A percentile compares a stretch with the other conserved stretches of the same genome.
Evolutionary conservation across 2,888 invertebrate genomes (phyloP).

Genomic region (Parnassius apollo): DNA sequence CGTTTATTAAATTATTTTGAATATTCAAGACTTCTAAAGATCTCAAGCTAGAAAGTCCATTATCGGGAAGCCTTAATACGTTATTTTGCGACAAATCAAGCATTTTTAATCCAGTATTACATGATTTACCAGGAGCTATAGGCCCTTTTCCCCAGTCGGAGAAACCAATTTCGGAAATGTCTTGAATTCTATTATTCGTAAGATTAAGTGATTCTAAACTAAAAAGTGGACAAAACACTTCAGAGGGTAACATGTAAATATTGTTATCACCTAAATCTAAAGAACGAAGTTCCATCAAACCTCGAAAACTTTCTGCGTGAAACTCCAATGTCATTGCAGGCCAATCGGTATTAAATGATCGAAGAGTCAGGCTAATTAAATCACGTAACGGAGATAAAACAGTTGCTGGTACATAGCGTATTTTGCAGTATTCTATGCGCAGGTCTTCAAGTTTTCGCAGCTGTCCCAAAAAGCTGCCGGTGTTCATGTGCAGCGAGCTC

Average conservation of each 20-base stretch:
- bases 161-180: conserved; percentile 88
- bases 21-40: conserved; percentile 86
- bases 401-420: conserved; percentile 86
- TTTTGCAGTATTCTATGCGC: conserved; percentile 89
- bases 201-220: conserved; percentile 86
- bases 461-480: conserved; percentile 82
- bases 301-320: conserved; percentile 86
- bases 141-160: conserved; percentile 87
- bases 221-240: conserved; percentile 87
- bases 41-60: conserved; percentile 85
- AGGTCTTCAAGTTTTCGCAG: conserved; percentile 86
- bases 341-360: conserved; percentile 90
- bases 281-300: conserved; percentile 84
- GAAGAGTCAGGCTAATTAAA: conserved; percentile 84
- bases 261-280: conserved; percentile 89
- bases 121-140: conserved; percentile 84
- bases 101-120: conserved; percentile 85
- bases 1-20: conserved; percentile 88
- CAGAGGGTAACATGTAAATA: conserved; percentile 87
- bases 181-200: conserved; percentile 89
- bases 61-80: conserved; percentile 85
- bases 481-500: conserved; percentile 84
- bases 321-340: conserved; percentile 90
- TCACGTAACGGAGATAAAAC: conserved; percentile 85
- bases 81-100: conserved; percentile 89